Conservation (phyloP, 2,797 vertebrate species). For the Macropus fuliginosus region DNA sequence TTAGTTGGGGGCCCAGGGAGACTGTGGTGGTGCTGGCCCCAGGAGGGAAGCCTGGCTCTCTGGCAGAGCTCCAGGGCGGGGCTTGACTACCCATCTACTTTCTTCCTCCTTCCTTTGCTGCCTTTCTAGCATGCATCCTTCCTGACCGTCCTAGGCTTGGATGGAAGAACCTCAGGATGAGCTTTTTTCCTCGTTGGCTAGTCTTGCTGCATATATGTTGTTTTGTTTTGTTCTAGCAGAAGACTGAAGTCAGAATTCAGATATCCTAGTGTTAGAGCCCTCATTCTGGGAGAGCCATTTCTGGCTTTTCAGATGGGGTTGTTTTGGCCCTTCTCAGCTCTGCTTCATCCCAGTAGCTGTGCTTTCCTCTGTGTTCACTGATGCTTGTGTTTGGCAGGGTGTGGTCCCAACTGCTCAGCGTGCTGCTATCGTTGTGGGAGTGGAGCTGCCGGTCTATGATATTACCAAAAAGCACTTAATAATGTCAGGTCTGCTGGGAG, state of each 20-base stretch:
- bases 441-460: constrained; percentile 97
- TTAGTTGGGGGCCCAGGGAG: not conserved
- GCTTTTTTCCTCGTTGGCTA: constrained; percentile 17
- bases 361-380: constrained; percentile 47
- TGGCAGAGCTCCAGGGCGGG: not conserved
- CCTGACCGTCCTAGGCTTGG: not conserved
- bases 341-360: constrained; percentile 16
- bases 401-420: constrained; percentile 97
- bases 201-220: constrained; percentile 30
- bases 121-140: constrained; percentile 12
- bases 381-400: constrained; percentile 86
- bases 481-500: constrained; percentile 92
- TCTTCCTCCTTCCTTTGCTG: constrained; percentile 4
- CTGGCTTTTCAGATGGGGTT: constrained; percentile 42
- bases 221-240: constrained; percentile 47
- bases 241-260: constrained; percentile 27
- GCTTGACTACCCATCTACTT: not conserved
- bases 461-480: constrained; percentile 98
- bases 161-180: constrained; percentile 42
- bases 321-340: constrained; percentile 51
- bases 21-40: not conserved
- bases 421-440: constrained; percentile 96
- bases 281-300: constrained; percentile 47
- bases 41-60: not conserved
- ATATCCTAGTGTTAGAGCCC: constrained; percentile 19